Percentiles rank a stretch among this genome's conserved stretches.
Conservation (phyloP, 2,113 vertebrate species). For the Craseonycteris thonglongyai region DNA sequence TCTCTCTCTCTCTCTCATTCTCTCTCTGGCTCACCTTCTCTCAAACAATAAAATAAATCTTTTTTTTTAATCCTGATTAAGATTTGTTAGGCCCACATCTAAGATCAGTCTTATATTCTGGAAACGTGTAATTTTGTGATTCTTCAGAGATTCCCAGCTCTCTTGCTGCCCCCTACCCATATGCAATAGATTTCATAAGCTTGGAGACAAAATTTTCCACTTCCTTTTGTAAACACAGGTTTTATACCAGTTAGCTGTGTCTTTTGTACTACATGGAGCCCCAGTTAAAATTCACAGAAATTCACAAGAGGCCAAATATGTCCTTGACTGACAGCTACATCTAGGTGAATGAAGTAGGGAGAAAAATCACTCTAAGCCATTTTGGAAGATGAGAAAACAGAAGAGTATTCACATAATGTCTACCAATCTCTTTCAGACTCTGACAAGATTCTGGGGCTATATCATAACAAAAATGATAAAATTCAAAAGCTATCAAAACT, state of each 20-base stretch:
- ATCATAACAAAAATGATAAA: background rate
- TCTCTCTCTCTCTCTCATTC: too few species aligned
- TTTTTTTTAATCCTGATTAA: background rate
- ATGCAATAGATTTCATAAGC: background rate
- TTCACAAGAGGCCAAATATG: background rate
- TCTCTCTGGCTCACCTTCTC: too few species aligned
- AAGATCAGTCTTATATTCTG: background rate
- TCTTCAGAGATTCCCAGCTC: background rate
- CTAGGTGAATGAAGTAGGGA: background rate
- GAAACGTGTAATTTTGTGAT: background rate
- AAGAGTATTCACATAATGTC: background rate
- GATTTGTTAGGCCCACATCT: background rate
- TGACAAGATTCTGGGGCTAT: background rate
- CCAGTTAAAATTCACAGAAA: background rate
- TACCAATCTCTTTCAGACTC: background rate
- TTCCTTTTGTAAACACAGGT: background rate
- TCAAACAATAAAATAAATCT: too few species aligned
- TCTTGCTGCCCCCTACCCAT: background rate
- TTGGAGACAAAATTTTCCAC: background rate
- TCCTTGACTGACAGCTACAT: background rate
- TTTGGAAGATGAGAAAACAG: background rate
- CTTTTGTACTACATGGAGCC: background rate
- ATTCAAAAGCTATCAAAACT: background rate
- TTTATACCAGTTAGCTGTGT: background rate
- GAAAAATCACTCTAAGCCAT: background rate